These are phyloP conservation scores for Drosophila kambysellisi DNA, from an alignment of 2,888 invertebrate species.

Conservation along the genomic window DNA sequence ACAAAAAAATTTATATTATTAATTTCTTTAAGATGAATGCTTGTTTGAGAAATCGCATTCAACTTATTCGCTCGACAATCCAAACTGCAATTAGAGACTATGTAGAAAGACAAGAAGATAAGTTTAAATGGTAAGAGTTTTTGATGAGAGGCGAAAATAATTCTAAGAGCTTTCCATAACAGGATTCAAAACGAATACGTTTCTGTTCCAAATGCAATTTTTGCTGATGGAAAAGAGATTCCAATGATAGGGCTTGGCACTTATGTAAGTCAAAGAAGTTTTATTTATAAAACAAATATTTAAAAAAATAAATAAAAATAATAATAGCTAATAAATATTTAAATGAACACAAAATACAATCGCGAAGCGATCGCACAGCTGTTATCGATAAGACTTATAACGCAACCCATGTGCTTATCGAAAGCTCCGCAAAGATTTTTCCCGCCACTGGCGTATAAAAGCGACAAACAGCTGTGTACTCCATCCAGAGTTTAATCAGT, in stretches of 20 bases:
- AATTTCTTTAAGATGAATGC: slow-evolving; percentile 3
- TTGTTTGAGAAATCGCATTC: not conserved
- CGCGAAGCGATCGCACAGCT: slow-evolving; percentile 38
- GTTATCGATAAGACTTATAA: slow-evolving; percentile 1
- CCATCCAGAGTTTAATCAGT: slow-evolving; percentile 35
- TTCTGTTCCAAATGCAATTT: slow-evolving; percentile 36
- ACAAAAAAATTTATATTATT: not conserved
- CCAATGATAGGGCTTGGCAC: slow-evolving; percentile 68
- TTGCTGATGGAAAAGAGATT: slow-evolving; percentile 38
- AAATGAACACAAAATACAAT: not conserved
- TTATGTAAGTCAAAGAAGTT: slow-evolving; percentile 39
- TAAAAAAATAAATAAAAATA: not conserved
- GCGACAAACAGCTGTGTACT: slow-evolving; percentile 58
- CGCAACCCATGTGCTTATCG: slow-evolving; percentile 35
- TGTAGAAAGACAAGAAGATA: slow-evolving; percentile 8
- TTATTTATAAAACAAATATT: not conserved
- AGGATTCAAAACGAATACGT: slow-evolving; percentile 33
- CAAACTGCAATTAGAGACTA: slow-evolving; percentile 3
- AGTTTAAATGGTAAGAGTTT: slow-evolving; percentile 50
- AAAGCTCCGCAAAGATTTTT: slow-evolving; percentile 38
- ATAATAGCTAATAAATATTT: not conserved
- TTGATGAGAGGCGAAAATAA: too few relatives aligned
- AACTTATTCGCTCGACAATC: not conserved
- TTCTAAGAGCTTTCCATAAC: too few relatives aligned
- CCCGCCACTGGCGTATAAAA: slow-evolving; percentile 55